These are phyloP conservation scores for Tenualosa thibaudeaui DNA, from an alignment of 2,797 vertebrate species.

Conservation along the genomic window DNA sequence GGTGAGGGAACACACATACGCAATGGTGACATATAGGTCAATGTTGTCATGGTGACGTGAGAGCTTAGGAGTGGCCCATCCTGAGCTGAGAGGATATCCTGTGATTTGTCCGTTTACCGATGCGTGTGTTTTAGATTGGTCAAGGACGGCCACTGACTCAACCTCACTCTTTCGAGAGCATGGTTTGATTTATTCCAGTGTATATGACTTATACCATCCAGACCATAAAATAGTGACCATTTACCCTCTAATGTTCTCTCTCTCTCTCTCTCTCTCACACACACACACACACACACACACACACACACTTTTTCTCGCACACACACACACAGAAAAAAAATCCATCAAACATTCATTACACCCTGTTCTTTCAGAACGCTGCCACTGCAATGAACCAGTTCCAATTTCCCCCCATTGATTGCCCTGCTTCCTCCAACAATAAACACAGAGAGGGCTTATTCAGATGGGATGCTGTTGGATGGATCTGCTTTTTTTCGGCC, in stretches of 20 bases:
- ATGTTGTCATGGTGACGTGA: slow-evolving; percentile 35
- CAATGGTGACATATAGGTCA: slow-evolving; percentile 20
- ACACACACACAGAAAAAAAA: slow-evolving; percentile 13
- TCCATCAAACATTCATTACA: slow-evolving; percentile 26
- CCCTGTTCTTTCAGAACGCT: slow-evolving; percentile 17
- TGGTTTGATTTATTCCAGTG: background rate
- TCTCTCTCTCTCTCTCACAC: background rate
- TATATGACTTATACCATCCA: background rate
- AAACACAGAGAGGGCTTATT: slow-evolving; percentile 38
- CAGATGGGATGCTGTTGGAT: slow-evolving; percentile 37
- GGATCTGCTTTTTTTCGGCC: slow-evolving; percentile 38
- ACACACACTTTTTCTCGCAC: background rate
- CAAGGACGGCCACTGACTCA: slow-evolving; percentile 10
- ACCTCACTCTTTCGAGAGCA: background rate
- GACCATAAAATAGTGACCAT: slow-evolving; percentile 3
- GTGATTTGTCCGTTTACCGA: slow-evolving; percentile 8
- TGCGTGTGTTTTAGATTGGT: background rate
- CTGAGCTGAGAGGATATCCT: slow-evolving; percentile 47
- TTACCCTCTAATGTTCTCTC: background rate
- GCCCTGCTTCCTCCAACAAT: slow-evolving; percentile 51
- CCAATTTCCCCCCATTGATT: slow-evolving; percentile 53
- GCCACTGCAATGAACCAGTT: slow-evolving; percentile 37
- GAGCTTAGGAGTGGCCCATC: slow-evolving; percentile 30
- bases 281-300: slow-evolving; percentile 2
- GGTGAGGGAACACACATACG: background rate